These are phyloP conservation scores for Lasioglossum zephyrum DNA, from an alignment of 2,888 invertebrate genomes.

Conservation along the genomic window DNA sequence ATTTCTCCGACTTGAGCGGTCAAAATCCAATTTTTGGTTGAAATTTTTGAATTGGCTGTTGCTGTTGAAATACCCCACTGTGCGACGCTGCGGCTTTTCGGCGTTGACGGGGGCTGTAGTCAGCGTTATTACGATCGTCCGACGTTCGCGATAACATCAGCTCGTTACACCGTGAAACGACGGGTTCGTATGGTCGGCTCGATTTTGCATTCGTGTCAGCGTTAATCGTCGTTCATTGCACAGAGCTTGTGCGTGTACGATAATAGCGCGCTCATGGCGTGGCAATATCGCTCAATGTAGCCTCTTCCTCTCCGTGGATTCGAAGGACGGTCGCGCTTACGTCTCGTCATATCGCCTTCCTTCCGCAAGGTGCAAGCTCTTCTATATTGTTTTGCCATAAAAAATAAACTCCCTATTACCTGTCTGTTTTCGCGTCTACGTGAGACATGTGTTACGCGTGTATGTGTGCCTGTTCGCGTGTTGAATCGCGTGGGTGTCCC, in stretches of 20 bases:
- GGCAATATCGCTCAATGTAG: conserved; percentile 42
- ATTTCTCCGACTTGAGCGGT: no score
- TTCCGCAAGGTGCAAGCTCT: conserved; percentile 65
- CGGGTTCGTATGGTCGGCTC: background rate
- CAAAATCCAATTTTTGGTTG: no score
- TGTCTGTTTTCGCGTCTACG: conserved; percentile 67
- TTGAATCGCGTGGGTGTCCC: conserved; percentile 33
- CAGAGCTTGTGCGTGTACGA: conserved; percentile 60
- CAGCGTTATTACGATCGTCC: conserved; percentile 35
- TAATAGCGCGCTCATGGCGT: conserved; percentile 49
- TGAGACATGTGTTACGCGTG: conserved; percentile 3
- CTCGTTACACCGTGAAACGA: conserved; percentile 35
- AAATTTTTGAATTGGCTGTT: no score
- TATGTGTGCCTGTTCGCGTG: conserved; percentile 20
- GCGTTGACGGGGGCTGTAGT: background rate
- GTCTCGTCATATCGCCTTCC: conserved; percentile 62
- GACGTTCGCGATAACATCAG: conserved; percentile 43
- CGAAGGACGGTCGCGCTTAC: conserved; percentile 71
- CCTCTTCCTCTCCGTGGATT: conserved; percentile 44
- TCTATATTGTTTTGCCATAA: conserved; percentile 77
- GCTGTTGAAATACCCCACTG: no score
- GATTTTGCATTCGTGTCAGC: conserved; percentile 32
- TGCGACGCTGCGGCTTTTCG: background rate
- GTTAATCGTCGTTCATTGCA: conserved; percentile 48
- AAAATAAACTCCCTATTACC: conserved; percentile 83